A percentile compares a stretch with the other conserved stretches of the same genome.
Conservation (phyloP, 2,888 invertebrate species). For the Gandaritis pyraliata region DNA sequence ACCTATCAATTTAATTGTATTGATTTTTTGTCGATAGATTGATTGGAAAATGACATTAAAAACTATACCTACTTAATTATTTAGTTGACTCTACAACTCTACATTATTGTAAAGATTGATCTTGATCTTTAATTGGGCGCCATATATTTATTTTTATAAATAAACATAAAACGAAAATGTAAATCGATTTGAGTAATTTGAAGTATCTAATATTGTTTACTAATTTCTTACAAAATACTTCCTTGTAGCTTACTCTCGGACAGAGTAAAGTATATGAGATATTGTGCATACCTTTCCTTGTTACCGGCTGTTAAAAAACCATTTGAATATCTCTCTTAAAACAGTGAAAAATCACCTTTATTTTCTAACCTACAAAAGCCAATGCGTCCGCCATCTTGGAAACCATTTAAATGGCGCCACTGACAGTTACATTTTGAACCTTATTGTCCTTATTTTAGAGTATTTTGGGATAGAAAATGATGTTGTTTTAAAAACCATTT, state of each 20-base stretch:
- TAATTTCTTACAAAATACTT: slow-evolving; percentile 29
- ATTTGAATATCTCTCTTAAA: not conserved
- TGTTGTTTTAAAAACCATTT: not conserved
- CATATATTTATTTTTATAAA: too few relatives aligned
- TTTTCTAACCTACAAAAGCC: slow-evolving; percentile 20
- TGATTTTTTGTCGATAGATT: not conserved
- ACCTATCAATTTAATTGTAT: not conserved
- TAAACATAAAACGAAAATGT: not conserved
- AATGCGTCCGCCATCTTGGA: slow-evolving; percentile 21
- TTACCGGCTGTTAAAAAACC: slow-evolving; percentile 14
- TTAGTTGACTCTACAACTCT: not conserved
- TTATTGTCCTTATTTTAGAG: not conserved
- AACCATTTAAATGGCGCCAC: not conserved
- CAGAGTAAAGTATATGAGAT: slow-evolving; percentile 28
- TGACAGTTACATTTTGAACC: slow-evolving; percentile 8
- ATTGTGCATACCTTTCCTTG: slow-evolving; percentile 28
- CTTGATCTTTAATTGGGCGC: too few relatives aligned
- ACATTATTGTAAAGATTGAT: too few relatives aligned
- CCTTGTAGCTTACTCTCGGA: slow-evolving; percentile 17
- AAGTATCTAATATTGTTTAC: slow-evolving; percentile 8
- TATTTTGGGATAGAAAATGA: not conserved
- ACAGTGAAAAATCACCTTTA: slow-evolving; percentile 21
- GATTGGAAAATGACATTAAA: too few relatives aligned
- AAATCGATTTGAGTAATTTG: not conserved
- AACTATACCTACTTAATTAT: too few relatives aligned